Conservation (phyloP, 2,113 vertebrate genomes). For the Eulemur macaco region DNA sequence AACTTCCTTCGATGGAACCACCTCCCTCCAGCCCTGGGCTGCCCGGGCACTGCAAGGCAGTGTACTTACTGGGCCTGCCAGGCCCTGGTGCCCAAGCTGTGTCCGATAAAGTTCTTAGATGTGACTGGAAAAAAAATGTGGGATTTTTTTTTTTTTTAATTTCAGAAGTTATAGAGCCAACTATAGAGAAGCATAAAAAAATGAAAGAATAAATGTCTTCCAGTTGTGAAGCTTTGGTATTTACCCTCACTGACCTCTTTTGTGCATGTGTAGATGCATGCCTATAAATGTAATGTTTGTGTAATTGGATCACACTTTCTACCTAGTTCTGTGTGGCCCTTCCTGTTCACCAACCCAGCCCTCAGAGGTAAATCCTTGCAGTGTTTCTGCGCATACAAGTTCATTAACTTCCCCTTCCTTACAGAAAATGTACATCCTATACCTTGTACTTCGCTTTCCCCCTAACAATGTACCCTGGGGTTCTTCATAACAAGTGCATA, state of each 20-base stretch:
- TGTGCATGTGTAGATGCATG: background rate
- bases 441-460: background rate
- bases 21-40: background rate
- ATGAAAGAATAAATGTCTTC: background rate
- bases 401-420: background rate
- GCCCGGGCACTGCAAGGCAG: background rate
- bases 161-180: background rate
- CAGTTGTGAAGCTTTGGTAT: background rate
- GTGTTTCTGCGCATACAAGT: background rate
- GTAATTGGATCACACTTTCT: background rate
- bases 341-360: background rate
- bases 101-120: slow-evolving; percentile 43
- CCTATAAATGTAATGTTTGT: background rate
- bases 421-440: background rate
- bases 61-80: background rate
- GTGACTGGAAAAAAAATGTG: background rate
- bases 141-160: background rate
- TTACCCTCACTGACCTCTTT: background rate
- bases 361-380: background rate
- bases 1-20: slow-evolving; percentile 90
- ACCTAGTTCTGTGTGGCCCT: background rate
- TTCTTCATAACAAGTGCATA: background rate
- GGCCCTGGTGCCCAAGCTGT: background rate
- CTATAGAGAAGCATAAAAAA: background rate
- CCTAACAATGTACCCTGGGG: background rate